phyloP scores from a whole-genome alignment of 2,888 invertebrate species.

The Theodoxus fluviatilis region DNA sequence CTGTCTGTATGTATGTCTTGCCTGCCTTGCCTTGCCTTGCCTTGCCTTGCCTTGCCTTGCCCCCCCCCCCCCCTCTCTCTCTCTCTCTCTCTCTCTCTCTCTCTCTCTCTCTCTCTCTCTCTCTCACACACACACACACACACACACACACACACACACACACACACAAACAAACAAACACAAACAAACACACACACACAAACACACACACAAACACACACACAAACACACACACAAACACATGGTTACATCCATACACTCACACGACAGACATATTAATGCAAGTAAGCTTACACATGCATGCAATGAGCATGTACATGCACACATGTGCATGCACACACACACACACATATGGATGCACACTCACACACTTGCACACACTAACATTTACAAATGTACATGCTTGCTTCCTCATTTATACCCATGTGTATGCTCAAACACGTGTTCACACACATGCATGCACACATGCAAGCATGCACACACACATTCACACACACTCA shows the following conservation, averaged over 20 bases:
- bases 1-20: no score
- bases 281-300: neutral
- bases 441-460: neutral
- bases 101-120: neutral
- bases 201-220: slow-evolving; percentile 12
- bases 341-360: neutral
- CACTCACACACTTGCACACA: neutral
- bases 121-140: neutral
- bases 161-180: neutral
- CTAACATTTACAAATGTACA: neutral
- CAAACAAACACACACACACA: slow-evolving; percentile 3
- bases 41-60: no score
- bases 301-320: neutral
- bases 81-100: neutral
- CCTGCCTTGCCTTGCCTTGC: no score
- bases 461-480: neutral
- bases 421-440: no score
- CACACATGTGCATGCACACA: neutral
- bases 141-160: neutral
- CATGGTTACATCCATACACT: neutral
- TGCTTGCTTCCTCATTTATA: neutral
- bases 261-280: neutral
- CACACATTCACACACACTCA: slow-evolving; percentile 2
- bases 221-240: slow-evolving; percentile 12
- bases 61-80: neutral